Percentiles rank a stretch among this genome's conserved stretches.
Conservation (phyloP, 2,888 invertebrate species). For the Agriotes lineatus region DNA sequence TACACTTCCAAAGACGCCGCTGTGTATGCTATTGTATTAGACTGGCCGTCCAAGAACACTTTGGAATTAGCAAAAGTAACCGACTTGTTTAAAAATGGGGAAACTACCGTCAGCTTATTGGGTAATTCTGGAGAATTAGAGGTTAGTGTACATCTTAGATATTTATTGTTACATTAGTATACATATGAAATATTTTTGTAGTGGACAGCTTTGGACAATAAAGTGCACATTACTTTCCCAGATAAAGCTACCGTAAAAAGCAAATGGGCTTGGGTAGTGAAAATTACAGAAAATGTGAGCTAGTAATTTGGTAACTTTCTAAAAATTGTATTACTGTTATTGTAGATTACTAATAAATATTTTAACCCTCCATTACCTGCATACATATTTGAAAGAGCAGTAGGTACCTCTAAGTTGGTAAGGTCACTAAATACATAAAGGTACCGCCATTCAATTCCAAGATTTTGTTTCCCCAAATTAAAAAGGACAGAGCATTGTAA, state of each 20-base stretch:
- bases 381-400: too few relatives aligned
- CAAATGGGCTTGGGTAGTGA: constrained; percentile 68
- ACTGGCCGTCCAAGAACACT: constrained; percentile 75
- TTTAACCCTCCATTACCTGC: too few relatives aligned
- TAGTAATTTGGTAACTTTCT: too few relatives aligned
- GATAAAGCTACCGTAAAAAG: constrained; percentile 64
- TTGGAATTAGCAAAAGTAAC: constrained; percentile 66
- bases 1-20: constrained; percentile 55
- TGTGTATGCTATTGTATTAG: constrained; percentile 78
- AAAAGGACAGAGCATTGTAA: too few relatives aligned
- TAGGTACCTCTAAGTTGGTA: too few relatives aligned
- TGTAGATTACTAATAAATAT: too few relatives aligned
- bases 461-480: too few relatives aligned
- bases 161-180: background rate
- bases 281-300: constrained; percentile 50
- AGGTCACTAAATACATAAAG: too few relatives aligned
- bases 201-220: constrained; percentile 30
- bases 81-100: constrained; percentile 48
- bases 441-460: too few relatives aligned
- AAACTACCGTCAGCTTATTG: constrained; percentile 66
- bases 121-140: constrained; percentile 65
- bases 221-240: constrained; percentile 63
- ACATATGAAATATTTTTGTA: constrained; percentile 57
- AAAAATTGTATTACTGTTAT: too few relatives aligned
- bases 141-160: constrained; percentile 5